Evolutionary conservation across 2,113 vertebrate species (phyloP).

Genomic region (Gambusia holbrooki): DNA sequence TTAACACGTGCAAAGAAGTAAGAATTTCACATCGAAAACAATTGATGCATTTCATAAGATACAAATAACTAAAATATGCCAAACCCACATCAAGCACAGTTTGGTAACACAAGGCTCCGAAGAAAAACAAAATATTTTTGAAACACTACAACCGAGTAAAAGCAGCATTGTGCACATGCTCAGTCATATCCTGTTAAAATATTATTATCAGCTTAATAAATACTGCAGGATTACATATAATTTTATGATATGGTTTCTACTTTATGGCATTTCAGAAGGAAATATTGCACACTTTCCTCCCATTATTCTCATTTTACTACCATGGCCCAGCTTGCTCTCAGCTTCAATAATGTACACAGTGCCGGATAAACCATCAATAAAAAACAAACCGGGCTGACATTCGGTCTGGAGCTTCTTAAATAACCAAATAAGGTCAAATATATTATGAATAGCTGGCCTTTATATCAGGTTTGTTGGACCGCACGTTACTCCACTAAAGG

Average conservation of each 20-base stretch:
- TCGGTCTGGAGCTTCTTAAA: neutral
- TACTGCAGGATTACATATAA: neutral
- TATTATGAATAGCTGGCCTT: neutral
- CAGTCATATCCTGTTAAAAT: neutral
- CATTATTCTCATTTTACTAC: neutral
- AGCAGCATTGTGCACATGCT: neutral
- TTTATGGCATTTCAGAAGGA: neutral
- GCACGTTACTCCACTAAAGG: neutral
- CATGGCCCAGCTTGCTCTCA: neutral
- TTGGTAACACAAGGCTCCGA: neutral
- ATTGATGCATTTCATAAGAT: neutral
- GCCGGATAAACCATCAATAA: neutral
- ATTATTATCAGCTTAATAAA: neutral
- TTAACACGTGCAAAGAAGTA: slow-evolving; percentile 16
- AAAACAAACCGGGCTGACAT: neutral
- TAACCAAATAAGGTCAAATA: neutral
- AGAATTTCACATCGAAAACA: slow-evolving; percentile 12
- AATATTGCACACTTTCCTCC: neutral
- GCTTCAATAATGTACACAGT: neutral
- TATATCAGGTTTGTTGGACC: neutral
- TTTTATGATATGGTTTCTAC: neutral
- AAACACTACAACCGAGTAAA: neutral
- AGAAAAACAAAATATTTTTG: neutral
- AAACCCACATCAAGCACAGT: neutral
- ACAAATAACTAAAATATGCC: neutral